Evolutionary conservation across 2,888 invertebrate genomes (phyloP).

Genomic region (Flexamia atlantica): DNA sequence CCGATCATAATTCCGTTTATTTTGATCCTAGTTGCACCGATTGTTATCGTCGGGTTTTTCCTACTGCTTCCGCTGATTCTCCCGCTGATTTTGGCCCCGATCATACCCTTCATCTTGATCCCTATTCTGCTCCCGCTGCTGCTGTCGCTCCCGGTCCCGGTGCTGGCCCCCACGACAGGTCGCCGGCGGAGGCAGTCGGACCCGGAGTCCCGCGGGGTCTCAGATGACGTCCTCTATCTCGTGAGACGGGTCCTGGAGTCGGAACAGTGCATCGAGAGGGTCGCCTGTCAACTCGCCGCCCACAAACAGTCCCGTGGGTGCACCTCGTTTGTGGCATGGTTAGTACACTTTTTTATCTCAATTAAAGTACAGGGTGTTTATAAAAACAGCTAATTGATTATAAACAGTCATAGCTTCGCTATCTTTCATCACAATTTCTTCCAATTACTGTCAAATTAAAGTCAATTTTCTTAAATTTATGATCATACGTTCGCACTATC

Average conservation of each 20-base stretch:
- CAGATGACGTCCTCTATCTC: constrained; percentile 58
- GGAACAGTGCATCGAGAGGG: constrained; percentile 66
- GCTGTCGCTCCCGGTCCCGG: constrained; percentile 65
- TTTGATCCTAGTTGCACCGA: constrained; percentile 60
- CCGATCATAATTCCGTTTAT: constrained; percentile 67
- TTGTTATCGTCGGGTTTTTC: constrained; percentile 32
- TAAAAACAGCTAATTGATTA: too few species aligned
- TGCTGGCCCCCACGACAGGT: constrained; percentile 60
- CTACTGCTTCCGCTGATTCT: constrained; percentile 41
- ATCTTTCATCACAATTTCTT: too few species aligned
- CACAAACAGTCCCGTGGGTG: constrained; percentile 62
- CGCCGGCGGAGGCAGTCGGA: constrained; percentile 25
- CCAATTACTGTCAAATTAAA: too few species aligned
- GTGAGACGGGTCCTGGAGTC: constrained; percentile 65
- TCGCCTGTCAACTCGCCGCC: constrained; percentile 66
- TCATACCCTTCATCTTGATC: constrained; percentile 65
- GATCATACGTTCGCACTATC: too few species aligned
- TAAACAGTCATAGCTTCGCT: too few species aligned
- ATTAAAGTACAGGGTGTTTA: too few species aligned
- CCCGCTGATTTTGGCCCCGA: constrained; percentile 62
- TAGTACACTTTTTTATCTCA: too few species aligned
- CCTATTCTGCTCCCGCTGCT: constrained; percentile 67
- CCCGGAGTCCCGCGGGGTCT: neutral
- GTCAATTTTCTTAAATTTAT: too few species aligned
- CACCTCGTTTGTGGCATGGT: constrained; percentile 65